Percentiles rank a stretch among this genome's conserved stretches.
Conservation (phyloP, 2,888 invertebrate species). For the Aspidiotus rigidus region DNA sequence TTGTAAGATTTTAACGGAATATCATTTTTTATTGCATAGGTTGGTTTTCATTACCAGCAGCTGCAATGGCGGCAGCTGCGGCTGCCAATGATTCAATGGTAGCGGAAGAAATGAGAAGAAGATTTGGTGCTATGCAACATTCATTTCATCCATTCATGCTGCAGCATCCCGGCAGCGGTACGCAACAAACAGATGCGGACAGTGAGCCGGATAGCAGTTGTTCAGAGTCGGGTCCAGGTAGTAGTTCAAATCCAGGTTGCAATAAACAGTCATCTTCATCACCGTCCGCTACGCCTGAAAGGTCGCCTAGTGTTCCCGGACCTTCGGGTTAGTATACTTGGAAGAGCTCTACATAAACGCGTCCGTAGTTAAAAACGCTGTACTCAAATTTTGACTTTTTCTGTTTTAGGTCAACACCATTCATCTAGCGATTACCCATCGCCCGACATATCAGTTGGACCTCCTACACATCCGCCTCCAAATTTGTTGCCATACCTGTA, state of each 20-base stretch:
- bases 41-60: constrained; percentile 36
- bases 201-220: constrained; percentile 42
- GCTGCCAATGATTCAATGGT: constrained; percentile 36
- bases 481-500: constrained; percentile 85
- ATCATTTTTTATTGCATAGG: constrained; percentile 15
- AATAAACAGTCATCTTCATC: constrained; percentile 30
- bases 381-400: constrained; percentile 5
- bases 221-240: constrained; percentile 42
- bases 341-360: not conserved
- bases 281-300: constrained; percentile 35
- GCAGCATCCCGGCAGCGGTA: constrained; percentile 42
- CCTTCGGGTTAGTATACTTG: constrained; percentile 36
- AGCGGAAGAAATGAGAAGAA: constrained; percentile 39
- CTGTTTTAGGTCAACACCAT: constrained; percentile 21
- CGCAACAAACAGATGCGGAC: constrained; percentile 43
- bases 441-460: constrained; percentile 88
- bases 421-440: constrained; percentile 58
- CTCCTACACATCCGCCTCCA: constrained; percentile 83
- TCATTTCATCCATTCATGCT: constrained; percentile 35
- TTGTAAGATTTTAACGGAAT: too few relatives aligned
- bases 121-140: constrained; percentile 39
- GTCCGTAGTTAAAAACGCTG: not conserved
- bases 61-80: constrained; percentile 34
- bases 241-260: constrained; percentile 29
- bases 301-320: constrained; percentile 38